Base-by-base conservation (phyloP, 2,888 invertebrate species). In the Apamea crenata region DNA sequence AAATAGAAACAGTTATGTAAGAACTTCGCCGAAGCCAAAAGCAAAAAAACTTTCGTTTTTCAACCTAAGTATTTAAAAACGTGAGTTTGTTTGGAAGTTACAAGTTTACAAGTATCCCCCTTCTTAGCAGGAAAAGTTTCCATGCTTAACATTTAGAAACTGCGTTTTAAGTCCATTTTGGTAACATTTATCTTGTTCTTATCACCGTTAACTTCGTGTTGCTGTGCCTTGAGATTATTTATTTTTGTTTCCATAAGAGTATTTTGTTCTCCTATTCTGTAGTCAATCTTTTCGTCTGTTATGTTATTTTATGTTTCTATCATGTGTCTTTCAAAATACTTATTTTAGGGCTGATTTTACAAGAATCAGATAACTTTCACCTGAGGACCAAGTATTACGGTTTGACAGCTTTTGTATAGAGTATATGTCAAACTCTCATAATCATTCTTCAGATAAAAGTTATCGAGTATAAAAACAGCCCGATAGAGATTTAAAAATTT, bases 101-200 rank as follows among this genome's bases (percentile, higher is more conserved):
- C 59, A 75, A 81, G 36, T 72, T 84, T 68, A 44, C 36, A 73
- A 84, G 77, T 66, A 74, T 67, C 32, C 75, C 74, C 78, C 69
- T 81, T 63, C 61, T 78, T 32, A 44, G n/a, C 53, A 68, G 59
- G 29, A 50, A 81, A 84, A 84, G 73, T 84, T 85, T 78, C 5
- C 59, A 61, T 85, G 82, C 76, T 82, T 67, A 84, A 81, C 78
- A 76, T 76, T 81, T 71, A 67, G 72, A 66, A 85, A 78, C 78
- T 78, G 85, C 75, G 72, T 80, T 83, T 74, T 50, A 68, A 75
- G 77, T 85, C 53, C 74, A 77, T 84, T 81, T 78, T 70, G 66
- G 74, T 80, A 63, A 79, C 80, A 84, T 83, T 79, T 79, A 83
- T 75, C 68, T 77, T 81, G 56, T 74, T 68, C 74, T 65, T 71